A percentile compares a stretch with the other conserved stretches of the same genome.
Conservation (phyloP, 2,888 invertebrate genomes). For the Schrankia costaestrigalis region DNA sequence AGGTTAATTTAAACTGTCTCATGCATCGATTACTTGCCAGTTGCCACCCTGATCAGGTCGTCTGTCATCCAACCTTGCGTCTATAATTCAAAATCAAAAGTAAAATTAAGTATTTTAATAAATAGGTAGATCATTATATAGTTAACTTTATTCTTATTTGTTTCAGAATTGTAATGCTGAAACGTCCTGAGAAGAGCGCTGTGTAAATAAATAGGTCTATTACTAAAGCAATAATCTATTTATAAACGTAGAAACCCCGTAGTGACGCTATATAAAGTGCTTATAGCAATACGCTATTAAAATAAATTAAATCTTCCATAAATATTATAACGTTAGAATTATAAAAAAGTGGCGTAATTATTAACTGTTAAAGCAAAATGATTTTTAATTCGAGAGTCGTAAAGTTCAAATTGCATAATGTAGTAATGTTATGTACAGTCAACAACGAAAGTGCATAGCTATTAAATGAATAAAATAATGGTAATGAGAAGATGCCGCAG, state of each 20-base stretch:
- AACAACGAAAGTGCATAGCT: slow-evolving; percentile 32
- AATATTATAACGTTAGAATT: slow-evolving; percentile 29
- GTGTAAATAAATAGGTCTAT: slow-evolving; percentile 62
- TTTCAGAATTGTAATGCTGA: slow-evolving; percentile 51
- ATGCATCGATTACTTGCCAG: too few species aligned
- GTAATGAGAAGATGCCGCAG: slow-evolving; percentile 76
- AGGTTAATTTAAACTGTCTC: too few species aligned
- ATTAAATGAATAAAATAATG: slow-evolving; percentile 44
- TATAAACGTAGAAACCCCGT: slow-evolving; percentile 67
- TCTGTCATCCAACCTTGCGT: too few species aligned
- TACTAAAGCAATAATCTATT: slow-evolving; percentile 67
- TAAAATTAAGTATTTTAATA: too few species aligned
- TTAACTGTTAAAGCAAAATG: slow-evolving; percentile 34
- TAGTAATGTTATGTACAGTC: slow-evolving; percentile 33
- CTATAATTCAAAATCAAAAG: too few species aligned
- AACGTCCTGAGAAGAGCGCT: slow-evolving; percentile 31
- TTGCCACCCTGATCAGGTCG: too few species aligned
- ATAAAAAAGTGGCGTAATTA: slow-evolving; percentile 34
- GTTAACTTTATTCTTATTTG: slow-evolving; percentile 37
- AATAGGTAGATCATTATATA: not conserved
- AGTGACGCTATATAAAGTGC: slow-evolving; percentile 56
- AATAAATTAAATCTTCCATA: slow-evolving; percentile 62
- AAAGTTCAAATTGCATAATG: slow-evolving; percentile 22
- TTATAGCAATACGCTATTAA: slow-evolving; percentile 37
- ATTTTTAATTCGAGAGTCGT: slow-evolving; percentile 17